phyloP scores from a whole-genome alignment of 2,888 invertebrate genomes.

The Spilarctia lutea region DNA sequence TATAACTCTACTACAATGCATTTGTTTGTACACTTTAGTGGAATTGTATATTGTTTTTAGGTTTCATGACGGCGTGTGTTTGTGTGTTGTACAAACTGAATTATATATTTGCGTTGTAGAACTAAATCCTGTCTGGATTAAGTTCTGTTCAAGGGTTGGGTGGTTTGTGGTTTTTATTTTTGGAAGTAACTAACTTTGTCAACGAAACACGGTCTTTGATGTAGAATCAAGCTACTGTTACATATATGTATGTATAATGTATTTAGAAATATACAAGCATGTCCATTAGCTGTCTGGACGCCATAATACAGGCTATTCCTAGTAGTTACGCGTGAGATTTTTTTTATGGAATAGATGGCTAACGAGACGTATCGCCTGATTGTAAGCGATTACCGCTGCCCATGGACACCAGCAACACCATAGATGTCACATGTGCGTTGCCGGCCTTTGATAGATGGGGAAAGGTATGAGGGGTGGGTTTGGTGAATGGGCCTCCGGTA shows the following conservation, averaged over 20 bases:
- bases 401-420: too few species aligned
- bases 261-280: neutral
- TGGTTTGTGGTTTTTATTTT: neutral
- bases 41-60: neutral
- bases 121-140: neutral
- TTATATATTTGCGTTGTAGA: neutral
- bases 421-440: too few species aligned
- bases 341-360: too few species aligned
- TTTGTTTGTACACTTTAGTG: neutral
- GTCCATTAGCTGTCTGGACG: too few species aligned
- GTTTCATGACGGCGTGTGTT: neutral
- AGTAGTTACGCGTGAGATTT: neutral
- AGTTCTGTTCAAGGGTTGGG: neutral
- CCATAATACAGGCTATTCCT: neutral
- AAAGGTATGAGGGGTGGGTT: too few species aligned
- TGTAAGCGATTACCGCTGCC: too few species aligned
- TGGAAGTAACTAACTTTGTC: neutral
- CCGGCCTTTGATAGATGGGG: too few species aligned
- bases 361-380: too few species aligned
- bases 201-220: neutral
- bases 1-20: neutral
- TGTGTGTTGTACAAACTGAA: neutral
- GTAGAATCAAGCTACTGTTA: neutral
- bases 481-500: too few species aligned
- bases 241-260: neutral